phyloP scores from a whole-genome alignment of 2,113 vertebrate genomes.

The Aphelocoma coerulescens region DNA sequence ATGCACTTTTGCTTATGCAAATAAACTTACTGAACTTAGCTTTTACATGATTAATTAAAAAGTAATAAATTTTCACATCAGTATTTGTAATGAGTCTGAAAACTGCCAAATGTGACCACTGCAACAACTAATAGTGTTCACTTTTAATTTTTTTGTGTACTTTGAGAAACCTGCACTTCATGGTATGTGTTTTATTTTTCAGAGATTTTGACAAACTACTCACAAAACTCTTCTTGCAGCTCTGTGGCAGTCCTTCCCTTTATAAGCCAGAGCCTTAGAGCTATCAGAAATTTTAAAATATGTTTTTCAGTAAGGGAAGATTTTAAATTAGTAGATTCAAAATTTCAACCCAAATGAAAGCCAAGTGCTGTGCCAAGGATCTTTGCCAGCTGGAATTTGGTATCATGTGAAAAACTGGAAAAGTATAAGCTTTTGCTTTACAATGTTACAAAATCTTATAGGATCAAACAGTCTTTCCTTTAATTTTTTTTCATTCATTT shows the following conservation, averaged over 20 bases:
- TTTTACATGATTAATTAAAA: neutral
- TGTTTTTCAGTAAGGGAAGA: neutral
- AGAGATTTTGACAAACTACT: neutral
- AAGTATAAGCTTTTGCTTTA: neutral
- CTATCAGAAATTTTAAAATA: neutral
- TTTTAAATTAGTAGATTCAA: neutral
- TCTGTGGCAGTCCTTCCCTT: neutral
- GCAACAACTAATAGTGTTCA: rapidly evolving
- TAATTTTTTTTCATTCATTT: neutral
- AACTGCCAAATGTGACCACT: neutral
- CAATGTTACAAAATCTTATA: neutral
- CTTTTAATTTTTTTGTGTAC: neutral
- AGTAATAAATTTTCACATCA: neutral
- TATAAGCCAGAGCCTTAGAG: neutral
- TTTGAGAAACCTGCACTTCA: neutral
- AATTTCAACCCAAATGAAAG: neutral
- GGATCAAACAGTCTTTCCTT: neutral
- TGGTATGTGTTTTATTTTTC: neutral
- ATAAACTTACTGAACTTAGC: neutral
- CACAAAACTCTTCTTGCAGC: neutral
- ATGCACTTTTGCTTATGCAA: neutral
- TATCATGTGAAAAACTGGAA: neutral
- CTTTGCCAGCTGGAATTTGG: neutral
- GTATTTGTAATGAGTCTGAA: neutral
- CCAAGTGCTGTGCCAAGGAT: neutral